Evolutionary conservation across 2,888 invertebrate genomes (phyloP).

Genomic region (Brachyptera risi): DNA sequence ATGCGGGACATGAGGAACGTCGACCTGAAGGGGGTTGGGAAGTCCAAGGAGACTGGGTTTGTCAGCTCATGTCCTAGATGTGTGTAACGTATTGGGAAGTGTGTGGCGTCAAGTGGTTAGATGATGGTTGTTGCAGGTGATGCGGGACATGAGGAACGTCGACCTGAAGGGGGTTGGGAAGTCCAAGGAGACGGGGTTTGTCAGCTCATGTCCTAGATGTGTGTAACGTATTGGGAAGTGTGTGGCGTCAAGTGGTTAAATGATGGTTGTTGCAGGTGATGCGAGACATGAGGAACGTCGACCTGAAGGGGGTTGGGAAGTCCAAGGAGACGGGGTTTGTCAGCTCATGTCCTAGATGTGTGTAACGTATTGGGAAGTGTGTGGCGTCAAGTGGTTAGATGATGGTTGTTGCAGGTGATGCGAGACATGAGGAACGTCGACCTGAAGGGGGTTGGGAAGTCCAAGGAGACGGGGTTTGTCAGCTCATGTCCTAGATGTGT

Average conservation of each 20-base stretch:
- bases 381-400: background rate
- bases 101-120: background rate
- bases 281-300: conserved; percentile 69
- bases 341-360: too few species aligned
- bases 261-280: conserved; percentile 61
- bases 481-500: too few species aligned
- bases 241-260: background rate
- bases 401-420: conserved; percentile 64
- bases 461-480: conserved; percentile 92
- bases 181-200: conserved; percentile 92
- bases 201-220: too few species aligned
- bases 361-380: too few species aligned
- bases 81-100: too few species aligned
- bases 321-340: conserved; percentile 95
- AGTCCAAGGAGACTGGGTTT: conserved; percentile 91
- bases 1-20: conserved; percentile 77
- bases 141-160: conserved; percentile 72
- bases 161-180: conserved; percentile 61
- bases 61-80: too few species aligned
- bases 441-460: conserved; percentile 61
- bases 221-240: too few species aligned
- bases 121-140: conserved; percentile 56
- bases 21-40: conserved; percentile 59
- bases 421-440: conserved; percentile 67
- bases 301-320: conserved; percentile 59